phyloP scores from a whole-genome alignment of 1,140 invertebrate species.

The Euborellia annulipes region DNA sequence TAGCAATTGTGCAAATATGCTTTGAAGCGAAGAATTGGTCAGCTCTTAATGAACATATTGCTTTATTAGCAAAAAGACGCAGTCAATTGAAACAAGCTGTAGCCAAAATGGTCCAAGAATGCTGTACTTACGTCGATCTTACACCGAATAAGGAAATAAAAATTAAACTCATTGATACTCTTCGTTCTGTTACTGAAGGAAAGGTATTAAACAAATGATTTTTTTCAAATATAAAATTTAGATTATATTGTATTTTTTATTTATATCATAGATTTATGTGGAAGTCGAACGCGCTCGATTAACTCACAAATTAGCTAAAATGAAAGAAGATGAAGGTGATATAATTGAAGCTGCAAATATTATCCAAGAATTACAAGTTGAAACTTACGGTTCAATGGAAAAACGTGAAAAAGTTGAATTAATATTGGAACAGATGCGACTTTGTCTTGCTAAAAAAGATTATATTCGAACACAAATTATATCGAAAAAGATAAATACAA shows the following conservation, averaged over 20 bases:
- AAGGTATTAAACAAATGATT: slow-evolving; percentile 41
- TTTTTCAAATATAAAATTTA: too few relatives aligned
- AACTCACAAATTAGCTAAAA: slow-evolving; percentile 84
- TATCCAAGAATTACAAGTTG: slow-evolving; percentile 94
- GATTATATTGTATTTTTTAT: too few relatives aligned
- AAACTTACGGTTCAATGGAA: slow-evolving; percentile 99
- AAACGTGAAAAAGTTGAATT: slow-evolving; percentile 94
- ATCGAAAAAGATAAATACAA: slow-evolving; percentile 95
- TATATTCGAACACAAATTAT: slow-evolving; percentile 97
- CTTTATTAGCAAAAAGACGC: slow-evolving; percentile 78
- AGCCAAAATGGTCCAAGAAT: slow-evolving; percentile 98
- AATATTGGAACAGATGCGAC: slow-evolving; percentile 96
- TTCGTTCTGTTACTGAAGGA: slow-evolving; percentile 90
- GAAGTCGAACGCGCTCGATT: slow-evolving; percentile 95
- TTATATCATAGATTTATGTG: slow-evolving; percentile 73
- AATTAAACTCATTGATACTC: slow-evolving; percentile 89
- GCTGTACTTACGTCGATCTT: slow-evolving; percentile 86
- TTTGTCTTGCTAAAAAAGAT: slow-evolving; percentile 91
- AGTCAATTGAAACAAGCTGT: slow-evolving; percentile 96
- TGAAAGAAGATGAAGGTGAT: slow-evolving; percentile 85
- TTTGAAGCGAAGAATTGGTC: slow-evolving; percentile 86
- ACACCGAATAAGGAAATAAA: slow-evolving; percentile 79
- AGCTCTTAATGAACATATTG: slow-evolving; percentile 87
- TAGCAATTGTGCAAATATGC: slow-evolving; percentile 88
- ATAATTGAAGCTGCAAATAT: slow-evolving; percentile 79